These are phyloP conservation scores for Drosophila mimetica DNA, from an alignment of 2,888 invertebrate species.

Conservation along the genomic window DNA sequence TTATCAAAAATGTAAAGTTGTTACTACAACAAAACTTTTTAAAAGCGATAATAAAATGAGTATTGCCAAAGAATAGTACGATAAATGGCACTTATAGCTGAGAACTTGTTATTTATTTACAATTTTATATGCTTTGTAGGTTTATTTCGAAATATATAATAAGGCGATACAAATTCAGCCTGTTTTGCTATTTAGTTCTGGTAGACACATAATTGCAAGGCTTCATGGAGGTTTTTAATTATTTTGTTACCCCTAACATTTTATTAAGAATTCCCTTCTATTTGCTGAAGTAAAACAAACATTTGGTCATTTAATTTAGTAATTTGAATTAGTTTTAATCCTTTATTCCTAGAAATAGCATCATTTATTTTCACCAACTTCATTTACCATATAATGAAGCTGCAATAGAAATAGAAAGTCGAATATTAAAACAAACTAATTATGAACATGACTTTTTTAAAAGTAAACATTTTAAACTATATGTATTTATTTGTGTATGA, in stretches of 20 bases:
- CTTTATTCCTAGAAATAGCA: slow-evolving; percentile 29
- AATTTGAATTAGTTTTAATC: slow-evolving; percentile 19
- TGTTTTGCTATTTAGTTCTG: not conserved
- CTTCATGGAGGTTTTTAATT: not conserved
- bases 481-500: not conserved
- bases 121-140: no score
- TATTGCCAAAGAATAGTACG: no score
- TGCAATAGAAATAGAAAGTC: slow-evolving; percentile 15
- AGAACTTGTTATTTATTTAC: not conserved
- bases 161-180: no score
- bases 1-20: no score
- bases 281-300: slow-evolving; percentile 12
- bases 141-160: no score
- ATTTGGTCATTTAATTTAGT: slow-evolving; percentile 5
- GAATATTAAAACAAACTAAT: slow-evolving; percentile 11
- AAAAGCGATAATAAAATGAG: not conserved
- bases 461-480: not conserved
- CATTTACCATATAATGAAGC: slow-evolving; percentile 26
- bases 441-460: slow-evolving; percentile 1
- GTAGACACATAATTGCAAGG: not conserved
- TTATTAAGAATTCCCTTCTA: no score
- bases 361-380: slow-evolving; percentile 12
- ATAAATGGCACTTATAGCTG: no score
- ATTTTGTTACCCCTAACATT: not conserved
- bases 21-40: no score